Conservation (phyloP, 2,797 vertebrate genomes). For the Pampus argenteus region DNA sequence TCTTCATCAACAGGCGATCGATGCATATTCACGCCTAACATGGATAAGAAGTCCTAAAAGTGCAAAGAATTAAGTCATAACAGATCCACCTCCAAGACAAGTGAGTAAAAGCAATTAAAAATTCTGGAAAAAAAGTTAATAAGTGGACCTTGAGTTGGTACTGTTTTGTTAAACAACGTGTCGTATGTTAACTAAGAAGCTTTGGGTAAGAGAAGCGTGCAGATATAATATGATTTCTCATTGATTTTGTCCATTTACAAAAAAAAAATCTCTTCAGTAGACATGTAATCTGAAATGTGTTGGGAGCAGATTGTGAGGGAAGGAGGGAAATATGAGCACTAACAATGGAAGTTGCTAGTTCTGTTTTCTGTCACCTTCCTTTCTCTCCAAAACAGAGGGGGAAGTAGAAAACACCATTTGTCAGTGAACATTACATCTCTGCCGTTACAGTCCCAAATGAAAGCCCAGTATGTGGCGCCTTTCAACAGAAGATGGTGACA, state of each 20-base stretch:
- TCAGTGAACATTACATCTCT: conserved; percentile 73
- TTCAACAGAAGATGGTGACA: conserved; percentile 80
- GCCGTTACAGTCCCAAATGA: conserved; percentile 75
- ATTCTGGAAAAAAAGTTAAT: too few relatives aligned
- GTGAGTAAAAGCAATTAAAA: too few relatives aligned
- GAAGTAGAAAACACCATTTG: conserved; percentile 76
- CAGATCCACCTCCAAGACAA: too few relatives aligned
- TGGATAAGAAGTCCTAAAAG: too few relatives aligned
- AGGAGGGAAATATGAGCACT: conserved; percentile 46
- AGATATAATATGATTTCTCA: conserved; percentile 14
- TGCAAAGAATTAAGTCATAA: too few relatives aligned
- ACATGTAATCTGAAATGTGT: conserved; percentile 16
- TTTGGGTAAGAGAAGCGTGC: not conserved
- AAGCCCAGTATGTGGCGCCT: conserved; percentile 79
- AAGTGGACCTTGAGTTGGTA: too few relatives aligned
- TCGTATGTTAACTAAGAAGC: too few relatives aligned
- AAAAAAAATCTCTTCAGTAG: conserved; percentile 4
- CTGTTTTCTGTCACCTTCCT: conserved; percentile 60
- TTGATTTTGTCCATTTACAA: conserved; percentile 21
- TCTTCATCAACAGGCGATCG: too few relatives aligned
- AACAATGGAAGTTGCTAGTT: conserved; percentile 65
- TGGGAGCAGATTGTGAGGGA: conserved; percentile 45
- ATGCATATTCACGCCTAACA: too few relatives aligned
- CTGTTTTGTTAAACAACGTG: too few relatives aligned
- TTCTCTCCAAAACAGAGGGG: conserved; percentile 67